Evolutionary conservation across 2,797 vertebrate species (phyloP).

Genomic region (Acanthiza pusilla): DNA sequence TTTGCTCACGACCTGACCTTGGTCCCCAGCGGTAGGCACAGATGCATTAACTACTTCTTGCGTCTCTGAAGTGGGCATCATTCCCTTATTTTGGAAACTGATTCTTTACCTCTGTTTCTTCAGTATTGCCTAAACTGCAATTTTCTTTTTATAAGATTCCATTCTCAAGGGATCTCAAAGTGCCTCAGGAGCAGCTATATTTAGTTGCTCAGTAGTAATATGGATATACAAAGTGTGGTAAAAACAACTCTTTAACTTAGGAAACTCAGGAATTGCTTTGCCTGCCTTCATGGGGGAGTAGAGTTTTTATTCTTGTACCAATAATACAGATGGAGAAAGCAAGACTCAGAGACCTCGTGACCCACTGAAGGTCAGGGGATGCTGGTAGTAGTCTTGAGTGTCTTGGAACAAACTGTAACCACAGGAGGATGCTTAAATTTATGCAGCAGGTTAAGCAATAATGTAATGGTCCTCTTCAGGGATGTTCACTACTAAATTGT

Average conservation of each 20-base stretch:
- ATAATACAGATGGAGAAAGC: neutral
- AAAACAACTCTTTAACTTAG: neutral
- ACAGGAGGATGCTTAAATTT: constrained; percentile 52
- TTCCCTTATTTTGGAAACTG: neutral
- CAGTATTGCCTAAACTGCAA: neutral
- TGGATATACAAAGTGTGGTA: neutral
- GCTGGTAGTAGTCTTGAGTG: neutral
- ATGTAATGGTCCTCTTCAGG: constrained; percentile 48
- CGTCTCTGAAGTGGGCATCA: neutral
- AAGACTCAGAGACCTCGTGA: neutral
- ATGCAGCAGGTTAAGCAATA: constrained; percentile 55
- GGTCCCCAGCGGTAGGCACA: neutral
- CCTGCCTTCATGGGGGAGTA: neutral
- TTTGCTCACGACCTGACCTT: neutral
- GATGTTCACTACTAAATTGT: constrained; percentile 61
- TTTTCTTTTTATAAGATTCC: neutral
- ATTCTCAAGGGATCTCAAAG: neutral
- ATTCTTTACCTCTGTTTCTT: neutral
- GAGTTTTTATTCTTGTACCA: neutral
- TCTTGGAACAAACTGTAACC: neutral
- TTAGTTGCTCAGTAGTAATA: neutral
- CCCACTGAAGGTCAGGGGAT: neutral
- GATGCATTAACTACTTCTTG: neutral
- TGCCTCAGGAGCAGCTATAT: neutral
- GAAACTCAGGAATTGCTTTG: neutral